A percentile compares a stretch with the other conserved stretches of the same genome.
Conservation (phyloP, 2,113 vertebrate genomes). For the Xyrauchen texanus region DNA sequence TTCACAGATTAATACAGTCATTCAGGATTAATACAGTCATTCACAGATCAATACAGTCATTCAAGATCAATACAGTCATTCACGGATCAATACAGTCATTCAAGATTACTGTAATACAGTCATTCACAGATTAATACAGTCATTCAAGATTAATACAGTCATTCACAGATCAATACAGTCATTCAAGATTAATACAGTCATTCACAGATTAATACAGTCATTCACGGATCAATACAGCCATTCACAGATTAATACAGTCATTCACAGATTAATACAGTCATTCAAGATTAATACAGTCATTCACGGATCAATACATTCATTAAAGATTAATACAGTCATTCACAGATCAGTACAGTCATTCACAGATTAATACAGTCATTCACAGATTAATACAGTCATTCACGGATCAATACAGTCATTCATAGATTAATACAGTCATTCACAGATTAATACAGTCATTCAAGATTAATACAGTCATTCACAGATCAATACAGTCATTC, state of each 20-base stretch:
- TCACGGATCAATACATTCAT: no score
- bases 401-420: slow-evolving; percentile 39
- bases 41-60: slow-evolving; percentile 35
- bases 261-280: no score
- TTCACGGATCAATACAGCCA: no score
- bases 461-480: slow-evolving; percentile 10
- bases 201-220: slow-evolving; percentile 26
- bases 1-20: slow-evolving; percentile 26
- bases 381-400: slow-evolving; percentile 19
- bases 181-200: slow-evolving; percentile 43
- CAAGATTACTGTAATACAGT: no score
- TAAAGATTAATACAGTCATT: slow-evolving; percentile 39
- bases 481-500: slow-evolving; percentile 42
- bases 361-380: slow-evolving; percentile 38
- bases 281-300: slow-evolving; percentile 40
- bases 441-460: slow-evolving; percentile 38
- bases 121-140: slow-evolving; percentile 23
- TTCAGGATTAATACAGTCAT: slow-evolving; percentile 38
- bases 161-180: slow-evolving; percentile 22
- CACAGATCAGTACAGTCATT: slow-evolving; percentile 19
- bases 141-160: slow-evolving; percentile 46
- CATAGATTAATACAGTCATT: slow-evolving; percentile 19
- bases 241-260: slow-evolving; percentile 35
- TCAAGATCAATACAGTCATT: slow-evolving; percentile 30
- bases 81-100: slow-evolving; percentile 39